Evolutionary conservation across 2,888 invertebrate genomes (phyloP).

Genomic region (Rhagonycha lutea): DNA sequence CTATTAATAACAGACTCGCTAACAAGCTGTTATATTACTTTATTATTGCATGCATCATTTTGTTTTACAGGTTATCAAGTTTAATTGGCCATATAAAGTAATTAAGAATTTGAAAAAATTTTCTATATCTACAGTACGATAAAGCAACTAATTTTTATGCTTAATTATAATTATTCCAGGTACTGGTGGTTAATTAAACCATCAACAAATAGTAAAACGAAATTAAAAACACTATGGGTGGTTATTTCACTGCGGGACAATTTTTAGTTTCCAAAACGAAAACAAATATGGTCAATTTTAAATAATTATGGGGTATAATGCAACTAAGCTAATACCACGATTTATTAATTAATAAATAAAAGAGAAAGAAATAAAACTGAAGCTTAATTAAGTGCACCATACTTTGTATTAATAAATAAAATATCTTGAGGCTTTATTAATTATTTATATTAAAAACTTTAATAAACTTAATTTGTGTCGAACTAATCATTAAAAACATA

Average conservation of each 20-base stretch:
- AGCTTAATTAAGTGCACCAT: not conserved
- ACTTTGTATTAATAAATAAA: not conserved
- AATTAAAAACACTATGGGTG: not conserved
- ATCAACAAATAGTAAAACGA: not conserved
- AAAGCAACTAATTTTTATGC: not conserved
- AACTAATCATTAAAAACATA: slow-evolving; percentile 32
- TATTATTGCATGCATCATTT: slow-evolving; percentile 38
- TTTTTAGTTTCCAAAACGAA: not conserved
- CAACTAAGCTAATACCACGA: not conserved
- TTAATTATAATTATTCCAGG: not conserved
- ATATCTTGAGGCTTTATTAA: not conserved
- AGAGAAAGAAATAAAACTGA: not conserved
- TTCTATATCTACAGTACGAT: not conserved
- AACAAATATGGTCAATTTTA: not conserved
- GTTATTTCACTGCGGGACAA: no score
- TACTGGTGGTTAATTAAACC: not conserved
- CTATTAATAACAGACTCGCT: slow-evolving; percentile 32
- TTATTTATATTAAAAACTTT: slow-evolving; percentile 1
- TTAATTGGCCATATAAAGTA: slow-evolving; percentile 31
- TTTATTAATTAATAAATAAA: not conserved
- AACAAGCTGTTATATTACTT: slow-evolving; percentile 41
- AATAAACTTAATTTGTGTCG: slow-evolving; percentile 3
- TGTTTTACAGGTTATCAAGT: slow-evolving; percentile 38
- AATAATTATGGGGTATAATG: not conserved
- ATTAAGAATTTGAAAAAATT: slow-evolving; percentile 24